Evolutionary conservation across 1,140 invertebrate genomes (phyloP).

Genomic region (Polypedilum vanderplanki): DNA sequence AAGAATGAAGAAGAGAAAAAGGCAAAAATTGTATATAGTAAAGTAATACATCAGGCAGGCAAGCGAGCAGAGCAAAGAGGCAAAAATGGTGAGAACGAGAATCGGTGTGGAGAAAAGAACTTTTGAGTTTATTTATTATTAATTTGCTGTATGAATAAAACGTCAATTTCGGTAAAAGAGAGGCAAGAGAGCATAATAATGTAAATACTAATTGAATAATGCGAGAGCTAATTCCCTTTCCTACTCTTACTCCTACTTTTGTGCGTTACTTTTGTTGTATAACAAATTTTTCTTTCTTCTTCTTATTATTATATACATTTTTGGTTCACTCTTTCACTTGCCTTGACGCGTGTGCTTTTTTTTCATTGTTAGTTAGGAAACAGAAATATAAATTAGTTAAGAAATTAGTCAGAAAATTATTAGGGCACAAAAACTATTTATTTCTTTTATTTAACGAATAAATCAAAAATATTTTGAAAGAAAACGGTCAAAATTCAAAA

Average conservation of each 20-base stretch:
- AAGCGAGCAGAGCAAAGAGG: neutral
- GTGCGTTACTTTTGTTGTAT: neutral
- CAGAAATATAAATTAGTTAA: too few relatives aligned
- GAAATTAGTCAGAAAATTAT: too few relatives aligned
- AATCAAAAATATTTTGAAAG: too few relatives aligned
- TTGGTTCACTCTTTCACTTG: neutral
- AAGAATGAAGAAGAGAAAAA: too few relatives aligned
- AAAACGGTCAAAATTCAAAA: too few relatives aligned
- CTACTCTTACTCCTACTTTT: neutral
- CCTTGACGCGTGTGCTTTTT: neutral
- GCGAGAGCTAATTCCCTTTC: constrained; percentile 16
- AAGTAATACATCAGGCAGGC: neutral
- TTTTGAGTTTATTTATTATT: constrained; percentile 27
- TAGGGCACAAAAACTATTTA: too few relatives aligned
- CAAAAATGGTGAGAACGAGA: neutral
- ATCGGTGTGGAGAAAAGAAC: neutral
- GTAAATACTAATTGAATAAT: constrained; percentile 28
- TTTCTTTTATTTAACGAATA: too few relatives aligned
- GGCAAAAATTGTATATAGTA: neutral
- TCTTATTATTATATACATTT: neutral
- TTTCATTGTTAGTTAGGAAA: too few relatives aligned
- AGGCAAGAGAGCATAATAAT: constrained; percentile 22
- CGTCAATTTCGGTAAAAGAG: constrained; percentile 21
- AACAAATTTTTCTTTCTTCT: neutral
- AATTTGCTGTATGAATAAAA: constrained; percentile 27